These are phyloP conservation scores for Drosophila santomea DNA, from an alignment of 1,140 invertebrate genomes.

Conservation along the genomic window DNA sequence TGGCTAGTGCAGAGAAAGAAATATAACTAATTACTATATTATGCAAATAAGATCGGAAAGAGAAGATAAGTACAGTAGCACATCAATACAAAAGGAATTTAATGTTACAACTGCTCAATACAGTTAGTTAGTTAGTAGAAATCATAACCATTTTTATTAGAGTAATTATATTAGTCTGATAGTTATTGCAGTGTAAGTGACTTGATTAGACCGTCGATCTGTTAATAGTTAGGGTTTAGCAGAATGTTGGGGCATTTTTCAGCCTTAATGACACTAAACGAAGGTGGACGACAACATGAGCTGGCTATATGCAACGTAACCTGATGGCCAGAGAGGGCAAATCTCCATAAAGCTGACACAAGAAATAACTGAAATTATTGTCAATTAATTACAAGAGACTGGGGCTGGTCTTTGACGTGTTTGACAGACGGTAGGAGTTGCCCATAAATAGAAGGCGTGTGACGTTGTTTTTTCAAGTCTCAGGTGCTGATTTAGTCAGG, in stretches of 20 bases:
- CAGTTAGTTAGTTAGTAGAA: too few species aligned
- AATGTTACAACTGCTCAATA: too few species aligned
- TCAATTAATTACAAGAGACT: conserved; percentile 78
- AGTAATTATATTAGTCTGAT: too few species aligned
- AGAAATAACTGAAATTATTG: conserved; percentile 82
- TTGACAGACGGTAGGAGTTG: conserved; percentile 81
- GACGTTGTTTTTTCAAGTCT: conserved; percentile 48
- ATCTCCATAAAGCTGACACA: conserved; percentile 39
- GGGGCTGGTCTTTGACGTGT: conserved; percentile 71
- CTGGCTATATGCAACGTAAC: conserved; percentile 27
- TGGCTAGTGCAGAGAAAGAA: conserved; percentile 7
- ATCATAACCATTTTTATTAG: too few species aligned
- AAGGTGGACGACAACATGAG: conserved; percentile 58
- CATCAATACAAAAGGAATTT: not conserved
- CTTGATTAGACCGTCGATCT: conserved; percentile 11
- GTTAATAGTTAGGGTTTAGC: conserved; percentile 26
- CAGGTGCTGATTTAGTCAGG: conserved; percentile 50
- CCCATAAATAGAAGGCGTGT: conserved; percentile 60
- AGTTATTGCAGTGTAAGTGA: not conserved
- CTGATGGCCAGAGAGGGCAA: conserved; percentile 14
- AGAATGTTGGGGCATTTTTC: conserved; percentile 67
- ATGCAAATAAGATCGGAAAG: not conserved
- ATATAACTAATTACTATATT: not conserved
- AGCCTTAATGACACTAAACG: conserved; percentile 74
- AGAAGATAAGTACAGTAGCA: not conserved